phyloP scores from a whole-genome alignment of 2,113 vertebrate genomes.

The Puma concolor region DNA sequence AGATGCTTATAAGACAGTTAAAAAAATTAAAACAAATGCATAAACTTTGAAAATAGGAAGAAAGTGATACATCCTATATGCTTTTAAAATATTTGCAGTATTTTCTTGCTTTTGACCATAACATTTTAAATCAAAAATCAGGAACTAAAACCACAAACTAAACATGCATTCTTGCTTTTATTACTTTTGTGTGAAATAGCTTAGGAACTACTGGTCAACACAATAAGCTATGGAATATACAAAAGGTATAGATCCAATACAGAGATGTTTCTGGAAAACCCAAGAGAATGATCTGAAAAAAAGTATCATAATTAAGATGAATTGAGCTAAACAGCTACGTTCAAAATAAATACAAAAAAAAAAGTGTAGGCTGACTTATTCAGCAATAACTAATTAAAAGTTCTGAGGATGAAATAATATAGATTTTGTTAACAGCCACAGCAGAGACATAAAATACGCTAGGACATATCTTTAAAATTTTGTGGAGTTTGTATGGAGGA shows the following conservation, averaged over 20 bases:
- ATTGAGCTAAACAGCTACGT: too few species aligned
- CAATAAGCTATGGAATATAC: not conserved
- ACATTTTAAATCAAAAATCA: not conserved
- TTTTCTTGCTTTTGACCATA: not conserved
- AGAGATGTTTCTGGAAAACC: conserved; percentile 1
- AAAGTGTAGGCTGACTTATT: not conserved
- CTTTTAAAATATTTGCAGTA: not conserved
- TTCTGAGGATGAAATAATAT: not conserved
- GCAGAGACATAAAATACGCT: not conserved
- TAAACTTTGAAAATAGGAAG: not conserved
- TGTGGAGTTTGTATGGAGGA: not conserved
- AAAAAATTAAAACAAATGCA: not conserved
- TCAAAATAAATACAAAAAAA: not conserved
- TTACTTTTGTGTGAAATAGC: not conserved
- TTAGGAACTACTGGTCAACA: not conserved
- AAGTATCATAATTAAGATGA: not conserved
- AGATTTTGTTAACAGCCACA: not conserved
- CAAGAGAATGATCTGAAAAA: not conserved
- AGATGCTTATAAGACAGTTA: not conserved
- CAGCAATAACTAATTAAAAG: not conserved
- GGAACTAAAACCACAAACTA: not conserved
- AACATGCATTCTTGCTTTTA: not conserved
- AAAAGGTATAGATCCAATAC: not conserved
- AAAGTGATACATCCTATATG: not conserved
- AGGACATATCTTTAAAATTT: not conserved